Evolutionary conservation across 1,140 invertebrate genomes (phyloP).

Genomic region (Platyura marginata): DNA sequence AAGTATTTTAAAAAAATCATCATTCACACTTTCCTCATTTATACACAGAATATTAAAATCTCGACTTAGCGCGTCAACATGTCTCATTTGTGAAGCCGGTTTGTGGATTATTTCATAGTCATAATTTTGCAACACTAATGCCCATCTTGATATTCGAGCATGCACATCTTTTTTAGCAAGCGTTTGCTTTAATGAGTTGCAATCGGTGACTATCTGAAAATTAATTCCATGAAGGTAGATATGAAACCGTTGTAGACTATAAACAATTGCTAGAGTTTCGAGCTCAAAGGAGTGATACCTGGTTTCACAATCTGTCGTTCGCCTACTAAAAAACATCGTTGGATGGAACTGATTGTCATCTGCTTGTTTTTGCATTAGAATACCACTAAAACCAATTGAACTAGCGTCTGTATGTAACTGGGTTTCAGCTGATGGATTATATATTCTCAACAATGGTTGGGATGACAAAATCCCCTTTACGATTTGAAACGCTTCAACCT

Average conservation of each 20-base stretch:
- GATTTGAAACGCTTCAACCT: conserved; percentile 9
- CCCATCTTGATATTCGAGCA: conserved; percentile 11
- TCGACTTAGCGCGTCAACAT: conserved; percentile 9
- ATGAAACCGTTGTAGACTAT: conserved; percentile 14
- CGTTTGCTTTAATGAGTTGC: conserved; percentile 16
- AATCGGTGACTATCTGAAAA: conserved; percentile 21
- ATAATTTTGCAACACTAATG: conserved; percentile 5
- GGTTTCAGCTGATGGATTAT: conserved; percentile 6
- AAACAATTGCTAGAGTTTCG: conserved; percentile 15
- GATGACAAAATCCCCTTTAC: conserved; percentile 8
- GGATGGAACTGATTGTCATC: conserved; percentile 13
- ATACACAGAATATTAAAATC: too few species aligned
- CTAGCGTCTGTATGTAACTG: conserved; percentile 14
- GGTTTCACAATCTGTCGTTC: conserved; percentile 12
- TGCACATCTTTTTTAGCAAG: conserved; percentile 16
- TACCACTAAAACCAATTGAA: conserved; percentile 9
- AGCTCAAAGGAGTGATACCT: conserved; percentile 20
- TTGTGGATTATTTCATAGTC: conserved; percentile 5
- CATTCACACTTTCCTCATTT: too few species aligned
- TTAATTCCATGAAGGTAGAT: conserved; percentile 17
- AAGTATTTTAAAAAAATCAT: too few species aligned
- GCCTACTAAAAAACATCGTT: conserved; percentile 15
- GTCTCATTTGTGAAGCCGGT: conserved; percentile 5
- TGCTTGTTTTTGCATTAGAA: conserved; percentile 8
- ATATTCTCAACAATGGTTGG: conserved; percentile 12